Evolutionary conservation across 2,797 vertebrate genomes (phyloP), one percentile per base, ranked within the genome.

Genomic region (Acanthurus tractus): DNA sequence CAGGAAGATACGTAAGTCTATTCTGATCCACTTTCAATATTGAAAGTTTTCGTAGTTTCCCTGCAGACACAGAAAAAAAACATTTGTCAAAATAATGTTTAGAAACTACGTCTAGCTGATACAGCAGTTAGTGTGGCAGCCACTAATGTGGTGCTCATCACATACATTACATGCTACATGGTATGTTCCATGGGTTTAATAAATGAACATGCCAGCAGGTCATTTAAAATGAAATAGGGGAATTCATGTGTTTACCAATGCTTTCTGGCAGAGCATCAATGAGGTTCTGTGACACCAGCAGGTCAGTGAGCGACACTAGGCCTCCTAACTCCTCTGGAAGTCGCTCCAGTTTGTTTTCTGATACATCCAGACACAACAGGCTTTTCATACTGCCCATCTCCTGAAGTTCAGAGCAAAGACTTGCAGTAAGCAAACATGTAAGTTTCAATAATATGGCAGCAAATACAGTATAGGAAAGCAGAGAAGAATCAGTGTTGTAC

Each of bases 21-120:
- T 99, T 99, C 92, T 99, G 97, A 92, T 99, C 98, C 50, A 94
- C 96, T 91, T 99, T 99, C 89, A 99, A 88, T 85, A 99, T 99
- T 0, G 98, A 99, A 58, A 99, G 95, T 38, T 93, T 96, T 85
- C 89, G 95, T 70, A 99, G 74, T 90, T 97, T 98, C 86, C 98
- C 98, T 99, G 83, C 49, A 69, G 69, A 36, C 3, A 36, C 7
- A 79, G 42, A 79, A 10, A 81, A n/a, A 13, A 72, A 29, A 74
- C 1, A 55, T 57, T 5, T 12, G 48, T 40, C 2, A 59, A 44
- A 40, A 36, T 23, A 34, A 63, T 36, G 23, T 42, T 58, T 17
- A 15, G 38, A 70, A 22, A 58, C 10, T 36, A 4, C 38, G 36
- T 29, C 11, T 58, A 20, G 4, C 46, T 25, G 14, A 18, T 48